phyloP scores from a whole-genome alignment of 92 coral and sea anemone species.

The Zoanthus solanderi region DNA sequence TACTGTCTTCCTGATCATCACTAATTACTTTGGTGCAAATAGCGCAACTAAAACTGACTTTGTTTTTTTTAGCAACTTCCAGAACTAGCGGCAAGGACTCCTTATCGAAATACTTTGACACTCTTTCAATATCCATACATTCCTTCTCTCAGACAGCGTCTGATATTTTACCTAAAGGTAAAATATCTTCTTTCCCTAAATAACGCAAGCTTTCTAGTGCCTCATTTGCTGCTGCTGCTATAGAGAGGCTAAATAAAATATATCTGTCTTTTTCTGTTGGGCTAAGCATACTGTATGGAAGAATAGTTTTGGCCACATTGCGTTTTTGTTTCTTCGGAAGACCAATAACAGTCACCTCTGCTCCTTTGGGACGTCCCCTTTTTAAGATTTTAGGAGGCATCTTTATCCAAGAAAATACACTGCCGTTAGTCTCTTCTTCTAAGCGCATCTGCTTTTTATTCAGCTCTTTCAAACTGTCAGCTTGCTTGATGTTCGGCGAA shows the following conservation, averaged over 20 bases:
- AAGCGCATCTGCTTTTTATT: too few relatives aligned
- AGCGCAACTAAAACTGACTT: too few relatives aligned
- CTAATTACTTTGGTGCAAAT: conserved; percentile 39
- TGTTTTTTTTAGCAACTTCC: too few relatives aligned
- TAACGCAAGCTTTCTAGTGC: conserved; percentile 54
- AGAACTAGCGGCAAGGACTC: too few relatives aligned
- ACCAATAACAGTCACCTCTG: conserved; percentile 67
- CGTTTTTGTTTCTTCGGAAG: conserved; percentile 56
- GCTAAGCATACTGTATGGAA: conserved; percentile 56
- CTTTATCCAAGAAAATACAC: too few relatives aligned
- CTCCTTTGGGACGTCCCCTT: conserved; percentile 44
- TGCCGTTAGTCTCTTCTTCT: too few relatives aligned
- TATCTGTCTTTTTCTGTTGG: conserved; percentile 54
- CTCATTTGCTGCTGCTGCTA: conserved; percentile 58
- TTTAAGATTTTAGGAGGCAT: too few relatives aligned
- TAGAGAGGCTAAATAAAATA: conserved; percentile 52
- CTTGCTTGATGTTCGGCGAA: too few relatives aligned
- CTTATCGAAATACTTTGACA: too few relatives aligned
- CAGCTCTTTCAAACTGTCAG: too few relatives aligned
- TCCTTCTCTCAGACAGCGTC: conserved; percentile 66
- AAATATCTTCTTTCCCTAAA: conserved; percentile 54
- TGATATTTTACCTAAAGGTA: conserved; percentile 55
- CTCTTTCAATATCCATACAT: conserved; percentile 49
- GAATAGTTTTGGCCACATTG: conserved; percentile 37
- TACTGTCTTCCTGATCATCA: conserved; percentile 63